These are phyloP conservation scores for Pristionchus entomophagus DNA, from an alignment of 2,888 invertebrate genomes.

Conservation along the genomic window DNA sequence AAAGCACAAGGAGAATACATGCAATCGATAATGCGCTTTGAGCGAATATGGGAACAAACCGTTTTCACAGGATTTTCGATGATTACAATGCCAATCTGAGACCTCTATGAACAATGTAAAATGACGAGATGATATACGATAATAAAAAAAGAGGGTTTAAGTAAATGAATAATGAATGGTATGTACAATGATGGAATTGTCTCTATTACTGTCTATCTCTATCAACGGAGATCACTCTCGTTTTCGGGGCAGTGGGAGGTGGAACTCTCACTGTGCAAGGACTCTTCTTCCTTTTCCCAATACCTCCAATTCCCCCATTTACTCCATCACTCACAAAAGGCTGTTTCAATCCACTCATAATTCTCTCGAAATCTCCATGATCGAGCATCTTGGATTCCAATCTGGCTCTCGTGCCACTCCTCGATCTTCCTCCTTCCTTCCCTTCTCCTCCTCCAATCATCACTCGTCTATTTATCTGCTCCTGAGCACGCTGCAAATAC, in stretches of 20 bases:
- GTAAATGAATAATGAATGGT: neutral
- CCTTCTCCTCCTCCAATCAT: neutral
- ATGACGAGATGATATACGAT: neutral
- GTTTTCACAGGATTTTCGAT: slow-evolving; percentile 25
- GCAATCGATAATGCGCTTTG: slow-evolving; percentile 38
- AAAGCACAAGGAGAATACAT: slow-evolving; percentile 38
- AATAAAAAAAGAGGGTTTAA: too few species aligned
- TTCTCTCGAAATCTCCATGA: slow-evolving; percentile 71
- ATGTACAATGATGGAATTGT: slow-evolving; percentile 9
- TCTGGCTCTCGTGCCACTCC: slow-evolving; percentile 58
- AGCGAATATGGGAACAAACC: slow-evolving; percentile 36
- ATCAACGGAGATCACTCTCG: slow-evolving; percentile 60
- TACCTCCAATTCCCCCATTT: neutral
- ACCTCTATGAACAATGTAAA: slow-evolving; percentile 12
- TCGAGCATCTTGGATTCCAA: slow-evolving; percentile 69
- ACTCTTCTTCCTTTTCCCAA: slow-evolving; percentile 47
- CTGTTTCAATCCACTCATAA: slow-evolving; percentile 58
- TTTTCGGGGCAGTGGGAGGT: slow-evolving; percentile 67
- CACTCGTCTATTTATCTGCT: slow-evolving; percentile 46
- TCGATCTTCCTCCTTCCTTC: slow-evolving; percentile 55
- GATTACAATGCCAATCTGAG: slow-evolving; percentile 29
- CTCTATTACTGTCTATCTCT: slow-evolving; percentile 56
- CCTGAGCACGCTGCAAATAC: slow-evolving; percentile 44
- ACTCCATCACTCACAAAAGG: slow-evolving; percentile 49
- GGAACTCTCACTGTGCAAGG: slow-evolving; percentile 53